A percentile compares a stretch with the other conserved stretches of the same genome.
phyloP scores from a whole-genome alignment of 35 echinoderm and acorn worm species.

The Ophiothrix spiculata region DNA sequence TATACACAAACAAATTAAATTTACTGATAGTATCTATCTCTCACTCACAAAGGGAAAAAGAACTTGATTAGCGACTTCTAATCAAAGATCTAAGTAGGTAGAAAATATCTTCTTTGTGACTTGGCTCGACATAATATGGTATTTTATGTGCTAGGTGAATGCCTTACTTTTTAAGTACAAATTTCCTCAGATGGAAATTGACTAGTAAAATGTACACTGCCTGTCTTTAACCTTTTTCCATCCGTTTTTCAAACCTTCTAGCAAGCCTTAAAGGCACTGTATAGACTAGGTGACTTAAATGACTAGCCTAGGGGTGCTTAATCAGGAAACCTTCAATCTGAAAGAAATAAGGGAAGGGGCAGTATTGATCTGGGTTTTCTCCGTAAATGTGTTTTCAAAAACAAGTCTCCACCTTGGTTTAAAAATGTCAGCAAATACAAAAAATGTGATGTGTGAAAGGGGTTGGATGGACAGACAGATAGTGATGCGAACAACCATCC shows the following conservation, averaged over 20 bases:
- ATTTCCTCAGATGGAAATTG: background rate
- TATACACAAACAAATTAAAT: background rate
- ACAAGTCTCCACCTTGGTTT: background rate
- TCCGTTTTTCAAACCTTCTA: background rate
- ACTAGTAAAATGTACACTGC: slow-evolving; percentile 1
- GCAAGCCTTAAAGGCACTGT: background rate
- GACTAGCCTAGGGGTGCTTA: background rate
- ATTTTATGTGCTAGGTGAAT: no score
- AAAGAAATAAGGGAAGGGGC: background rate
- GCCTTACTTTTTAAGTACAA: background rate
- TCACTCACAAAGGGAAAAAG: background rate
- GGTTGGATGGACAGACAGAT: background rate
- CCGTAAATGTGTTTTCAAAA: slow-evolving; percentile 1
- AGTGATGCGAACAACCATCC: background rate
- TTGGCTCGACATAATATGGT: no score
- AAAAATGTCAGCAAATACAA: background rate
- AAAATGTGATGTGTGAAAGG: background rate
- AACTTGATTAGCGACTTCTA: background rate
- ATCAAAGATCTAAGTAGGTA: background rate
- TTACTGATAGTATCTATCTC: background rate
- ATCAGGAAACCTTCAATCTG: background rate
- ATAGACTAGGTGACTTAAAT: background rate
- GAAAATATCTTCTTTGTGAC: background rate
- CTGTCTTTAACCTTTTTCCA: background rate
- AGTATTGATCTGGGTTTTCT: background rate